Evolutionary conservation across 2,113 vertebrate species (phyloP), one percentile per base, ranked within the genome.

Genomic region (Mirza zaza): DNA sequence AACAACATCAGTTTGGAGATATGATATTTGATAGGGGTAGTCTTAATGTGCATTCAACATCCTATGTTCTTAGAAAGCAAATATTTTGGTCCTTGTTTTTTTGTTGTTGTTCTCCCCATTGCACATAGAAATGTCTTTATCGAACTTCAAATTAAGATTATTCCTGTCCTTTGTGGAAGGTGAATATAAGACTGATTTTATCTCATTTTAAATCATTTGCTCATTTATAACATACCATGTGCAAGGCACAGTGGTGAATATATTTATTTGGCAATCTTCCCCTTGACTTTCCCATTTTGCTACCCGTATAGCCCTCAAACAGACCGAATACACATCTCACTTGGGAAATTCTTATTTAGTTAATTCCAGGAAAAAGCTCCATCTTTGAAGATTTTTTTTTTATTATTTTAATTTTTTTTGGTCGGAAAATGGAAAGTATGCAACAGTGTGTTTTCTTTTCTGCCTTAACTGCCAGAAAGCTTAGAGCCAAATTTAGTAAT

Each of bases 371-470:
- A 88, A 94, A 96, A 82, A 55, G 15, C 82, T 90, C 80, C 48
- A 25, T 67, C 77, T 94, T 87, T 89, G 67, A 95, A 87, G 61
- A 85, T 77, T 63, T 27, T 52, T 83, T 63, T 82, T 79, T n/a
- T 83, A 8, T 57, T 77, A 73, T n/a, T 23, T 75, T 50, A 36
- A 36, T 92, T 87, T 92, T 11, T 95, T 96, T 97, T 90, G 59
- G 85, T 95, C 59, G 94, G 93, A 52, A 92, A 95, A 80, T 83
- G 88, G 88, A 79, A 97, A 97, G 36, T 94, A 87, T 95, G 55
- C 29, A 91, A 65, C 34, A 45, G 1, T 73, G 50, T 90, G 61
- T 92, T 98, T 96, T 95, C 75, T 91, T 95, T 97, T 96, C 61
- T 94, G n/a, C 82, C 32, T 95, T 65, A 81, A 55, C 59, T 82